Evolutionary conservation across 1,140 invertebrate genomes (phyloP).

Genomic region (Orius insidiosus): DNA sequence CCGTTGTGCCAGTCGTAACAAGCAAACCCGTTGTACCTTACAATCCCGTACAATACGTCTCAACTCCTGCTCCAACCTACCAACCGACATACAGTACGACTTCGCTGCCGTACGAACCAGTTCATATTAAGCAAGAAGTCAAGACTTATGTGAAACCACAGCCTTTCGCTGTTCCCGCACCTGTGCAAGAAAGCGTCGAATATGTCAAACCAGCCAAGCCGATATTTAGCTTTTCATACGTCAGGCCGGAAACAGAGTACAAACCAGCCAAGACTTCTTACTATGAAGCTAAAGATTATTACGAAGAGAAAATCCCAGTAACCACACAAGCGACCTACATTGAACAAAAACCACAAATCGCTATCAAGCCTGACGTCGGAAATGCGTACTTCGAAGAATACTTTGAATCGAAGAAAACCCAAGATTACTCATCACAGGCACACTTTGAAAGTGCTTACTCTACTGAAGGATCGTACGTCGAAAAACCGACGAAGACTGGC

Average conservation of each 20-base stretch:
- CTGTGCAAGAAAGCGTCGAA: background rate
- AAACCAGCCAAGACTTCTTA: background rate
- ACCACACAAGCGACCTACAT: too few relatives aligned
- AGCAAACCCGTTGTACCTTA: background rate
- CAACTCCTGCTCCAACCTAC: background rate
- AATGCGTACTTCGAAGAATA: conserved; percentile 15
- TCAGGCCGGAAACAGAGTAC: background rate
- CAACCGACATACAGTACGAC: background rate
- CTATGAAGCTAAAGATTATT: background rate
- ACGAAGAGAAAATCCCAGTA: too few relatives aligned
- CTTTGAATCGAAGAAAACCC: conserved; percentile 15
- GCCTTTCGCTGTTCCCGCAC: conserved; percentile 5
- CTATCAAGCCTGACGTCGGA: too few relatives aligned
- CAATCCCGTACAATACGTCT: background rate
- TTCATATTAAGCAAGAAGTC: background rate
- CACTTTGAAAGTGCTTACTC: conserved; percentile 4
- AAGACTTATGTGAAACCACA: background rate
- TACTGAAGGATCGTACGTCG: conserved; percentile 5
- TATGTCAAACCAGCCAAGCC: too few relatives aligned
- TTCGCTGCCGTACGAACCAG: background rate
- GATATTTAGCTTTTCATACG: too few relatives aligned
- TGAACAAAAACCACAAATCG: too few relatives aligned
- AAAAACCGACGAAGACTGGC: background rate
- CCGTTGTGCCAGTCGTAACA: background rate
- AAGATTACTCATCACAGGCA: conserved; percentile 7